These are phyloP conservation scores for Sciurus carolinensis DNA, from an alignment of 2,797 vertebrate genomes.

Conservation along the genomic window DNA sequence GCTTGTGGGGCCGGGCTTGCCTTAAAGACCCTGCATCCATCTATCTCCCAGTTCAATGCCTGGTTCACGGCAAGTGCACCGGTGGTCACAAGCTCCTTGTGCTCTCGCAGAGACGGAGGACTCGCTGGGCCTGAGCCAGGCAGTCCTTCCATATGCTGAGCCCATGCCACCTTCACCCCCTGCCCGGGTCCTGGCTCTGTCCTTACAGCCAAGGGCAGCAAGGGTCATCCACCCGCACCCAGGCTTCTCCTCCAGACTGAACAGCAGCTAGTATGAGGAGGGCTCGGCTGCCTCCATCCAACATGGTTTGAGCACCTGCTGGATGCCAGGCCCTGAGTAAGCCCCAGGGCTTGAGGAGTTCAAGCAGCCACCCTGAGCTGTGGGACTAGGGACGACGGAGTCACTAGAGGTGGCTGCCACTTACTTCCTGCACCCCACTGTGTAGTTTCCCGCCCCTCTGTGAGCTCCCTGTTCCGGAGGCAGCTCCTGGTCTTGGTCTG, in stretches of 20 bases:
- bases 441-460: rapidly evolving
- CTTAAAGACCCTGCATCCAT: not conserved
- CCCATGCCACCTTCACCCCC: not conserved
- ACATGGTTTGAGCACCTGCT: not conserved
- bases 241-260: not conserved
- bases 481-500: not conserved
- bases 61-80: rapidly evolving
- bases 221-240: no score
- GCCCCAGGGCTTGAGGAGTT: not conserved
- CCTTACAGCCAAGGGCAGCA: not conserved
- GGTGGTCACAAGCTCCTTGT: not conserved
- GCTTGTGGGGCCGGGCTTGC: not conserved
- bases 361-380: not conserved
- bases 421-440: rapidly evolving
- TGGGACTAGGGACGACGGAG: not conserved
- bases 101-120: no score
- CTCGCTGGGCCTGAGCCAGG: not conserved
- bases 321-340: not conserved
- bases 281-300: not conserved
- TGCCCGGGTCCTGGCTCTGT: not conserved
- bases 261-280: not conserved
- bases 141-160: not conserved
- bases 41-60: not conserved
- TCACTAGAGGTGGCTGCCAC: no score
- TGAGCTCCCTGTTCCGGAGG: not conserved